Evolutionary conservation across 2,113 vertebrate genomes (phyloP).

Genomic region (Pelodiscus sinensis): DNA sequence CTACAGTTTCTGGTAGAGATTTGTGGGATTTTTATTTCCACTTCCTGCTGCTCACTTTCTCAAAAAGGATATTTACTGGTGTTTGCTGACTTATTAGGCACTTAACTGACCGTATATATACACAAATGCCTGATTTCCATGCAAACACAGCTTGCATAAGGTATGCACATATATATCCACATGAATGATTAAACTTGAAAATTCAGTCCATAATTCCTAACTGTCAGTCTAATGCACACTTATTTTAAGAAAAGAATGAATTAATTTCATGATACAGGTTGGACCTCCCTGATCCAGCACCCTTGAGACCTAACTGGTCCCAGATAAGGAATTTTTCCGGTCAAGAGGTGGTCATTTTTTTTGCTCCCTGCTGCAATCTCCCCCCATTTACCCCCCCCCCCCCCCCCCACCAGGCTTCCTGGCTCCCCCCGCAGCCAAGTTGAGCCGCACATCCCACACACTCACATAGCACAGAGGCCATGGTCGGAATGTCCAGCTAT

Average conservation of each 20-base stretch:
- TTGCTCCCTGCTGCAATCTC: no score
- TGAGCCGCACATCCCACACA: no score
- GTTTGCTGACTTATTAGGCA: background rate
- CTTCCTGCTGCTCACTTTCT: background rate
- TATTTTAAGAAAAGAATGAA: background rate
- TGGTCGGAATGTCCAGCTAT: no score
- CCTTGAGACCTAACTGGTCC: no score
- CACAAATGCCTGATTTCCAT: background rate
- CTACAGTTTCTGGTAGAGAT: background rate
- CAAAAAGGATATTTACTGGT: background rate
- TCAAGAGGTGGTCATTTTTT: no score
- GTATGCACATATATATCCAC: background rate
- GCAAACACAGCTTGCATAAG: background rate
- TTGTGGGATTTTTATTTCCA: conserved; percentile 29
- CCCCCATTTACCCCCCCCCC: no score
- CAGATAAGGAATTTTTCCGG: no score
- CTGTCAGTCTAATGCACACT: background rate
- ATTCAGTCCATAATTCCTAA: background rate
- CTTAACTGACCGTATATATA: background rate
- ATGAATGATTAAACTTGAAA: background rate
- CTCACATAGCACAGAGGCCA: no score
- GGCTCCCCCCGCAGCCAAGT: no score
- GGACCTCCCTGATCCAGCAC: no score
- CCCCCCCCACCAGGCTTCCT: no score
- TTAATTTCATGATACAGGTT: background rate